Base-by-base conservation (phyloP, 2,113 vertebrate genomes). In the Vidua chalybeata region DNA sequence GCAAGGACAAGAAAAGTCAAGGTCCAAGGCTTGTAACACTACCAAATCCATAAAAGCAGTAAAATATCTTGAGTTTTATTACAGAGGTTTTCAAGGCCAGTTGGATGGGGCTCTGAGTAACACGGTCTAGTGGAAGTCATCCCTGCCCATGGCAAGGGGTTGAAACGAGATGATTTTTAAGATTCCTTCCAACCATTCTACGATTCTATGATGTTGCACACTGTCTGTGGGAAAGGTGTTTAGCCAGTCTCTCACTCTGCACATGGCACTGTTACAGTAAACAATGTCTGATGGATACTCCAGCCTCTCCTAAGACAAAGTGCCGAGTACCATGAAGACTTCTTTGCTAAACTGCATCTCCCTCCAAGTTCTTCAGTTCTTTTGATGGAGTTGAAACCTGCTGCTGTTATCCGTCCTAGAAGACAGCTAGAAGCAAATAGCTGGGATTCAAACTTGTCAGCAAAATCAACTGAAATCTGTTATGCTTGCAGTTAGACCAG, bases 171-270 rank as follows among this genome's bases (percentile, higher is more conserved):
- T 30, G 1, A 78, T n/a, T n/a, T 55, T 41, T 41, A 63, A 41
- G 10, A 13, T n/a, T 28, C 4, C 1, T 71, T 62, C 54, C 15
- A 71, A 49, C 13, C n/a, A 41, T 41, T 79, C 30, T 13, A 9
- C 8, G 2, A 28, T 28, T 46, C 6, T 2, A 16, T 1, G 1
- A 5, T 13, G 33, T 79, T 9, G 13, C 18, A 39, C 1, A 1
- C 13, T 33, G 37, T 24, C 37, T 17, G 30, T 26, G 27, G 12
- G 30, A 10, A 31, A 83, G 30, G 13, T 6, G 7, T 54, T 72
- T 8, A 80, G 22, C 14, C 15, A 22, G 31, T 56, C 62, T 28
- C 43, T 54, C 48, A 73, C n/a, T 27, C 31, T 64, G 21, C 10
- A 63, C 8, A 26, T 13, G 39, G 31, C 14, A 63, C 10, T 54